A percentile compares a stretch with the other conserved stretches of the same genome.
phyloP scores from a whole-genome alignment of 2,888 invertebrate genomes.

The Apantesis nais region DNA sequence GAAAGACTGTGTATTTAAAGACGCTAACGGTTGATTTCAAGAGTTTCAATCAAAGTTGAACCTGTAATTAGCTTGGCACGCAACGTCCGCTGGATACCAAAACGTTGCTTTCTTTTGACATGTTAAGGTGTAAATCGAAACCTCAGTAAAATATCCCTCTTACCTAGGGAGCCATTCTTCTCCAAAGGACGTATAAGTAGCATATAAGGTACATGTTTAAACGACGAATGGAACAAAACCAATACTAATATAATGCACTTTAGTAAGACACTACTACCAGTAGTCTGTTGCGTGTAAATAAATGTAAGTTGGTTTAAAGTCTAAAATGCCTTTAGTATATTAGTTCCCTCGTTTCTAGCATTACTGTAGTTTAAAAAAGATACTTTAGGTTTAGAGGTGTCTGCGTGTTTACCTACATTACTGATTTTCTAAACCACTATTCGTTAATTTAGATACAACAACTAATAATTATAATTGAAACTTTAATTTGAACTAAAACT shows the following conservation, averaged over 20 bases:
- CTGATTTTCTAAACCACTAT: background rate
- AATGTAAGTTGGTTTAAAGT: background rate
- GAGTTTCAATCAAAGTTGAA: background rate
- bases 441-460: background rate
- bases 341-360: background rate
- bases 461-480: background rate
- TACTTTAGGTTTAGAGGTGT: background rate
- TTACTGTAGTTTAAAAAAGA: background rate
- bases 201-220: constrained; percentile 62
- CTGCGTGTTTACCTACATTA: background rate
- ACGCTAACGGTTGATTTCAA: background rate
- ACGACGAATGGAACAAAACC: constrained; percentile 59
- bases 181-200: constrained; percentile 63
- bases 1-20: background rate
- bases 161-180: constrained; percentile 70
- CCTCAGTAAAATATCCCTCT: constrained; percentile 46
- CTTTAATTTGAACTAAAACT: too few relatives aligned
- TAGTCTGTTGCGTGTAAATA: background rate
- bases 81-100: background rate
- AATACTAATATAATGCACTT: constrained; percentile 44
- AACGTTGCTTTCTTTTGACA: background rate
- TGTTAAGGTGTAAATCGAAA: constrained; percentile 36
- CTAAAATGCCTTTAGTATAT: background rate
- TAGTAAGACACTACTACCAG: background rate
- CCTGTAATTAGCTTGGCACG: background rate